Evolutionary conservation across 2,888 invertebrate genomes (phyloP).

Genomic region (Barypeithes pellucidus): DNA sequence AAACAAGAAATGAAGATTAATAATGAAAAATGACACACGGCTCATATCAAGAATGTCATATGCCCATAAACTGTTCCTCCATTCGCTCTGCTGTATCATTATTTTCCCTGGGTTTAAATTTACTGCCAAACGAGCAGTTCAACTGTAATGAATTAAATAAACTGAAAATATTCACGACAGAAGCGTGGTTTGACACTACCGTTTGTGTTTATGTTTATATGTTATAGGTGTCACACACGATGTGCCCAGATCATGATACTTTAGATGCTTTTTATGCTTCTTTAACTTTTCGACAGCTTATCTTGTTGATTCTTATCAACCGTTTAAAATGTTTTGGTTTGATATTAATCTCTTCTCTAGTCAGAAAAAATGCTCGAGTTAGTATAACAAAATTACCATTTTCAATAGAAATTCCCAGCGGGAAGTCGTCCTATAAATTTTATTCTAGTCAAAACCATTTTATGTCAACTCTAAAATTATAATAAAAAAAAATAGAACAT

Average conservation of each 20-base stretch:
- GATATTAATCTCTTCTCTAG: constrained; percentile 47
- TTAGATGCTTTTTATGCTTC: constrained; percentile 44
- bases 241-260: constrained; percentile 33
- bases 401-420: constrained; percentile 44
- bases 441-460: constrained; percentile 49
- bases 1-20: constrained; percentile 23
- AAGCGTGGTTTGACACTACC: constrained; percentile 61
- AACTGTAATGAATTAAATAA: constrained; percentile 58
- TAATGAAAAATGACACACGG: constrained; percentile 17
- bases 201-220: constrained; percentile 60
- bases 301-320: constrained; percentile 45
- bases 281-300: constrained; percentile 53
- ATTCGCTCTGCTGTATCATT: constrained; percentile 6
- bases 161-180: constrained; percentile 60
- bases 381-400: constrained; percentile 49
- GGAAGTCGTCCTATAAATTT: constrained; percentile 42
- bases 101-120: constrained; percentile 4
- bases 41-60: constrained; percentile 34
- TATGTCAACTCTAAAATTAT: constrained; percentile 34
- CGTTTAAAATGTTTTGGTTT: constrained; percentile 42
- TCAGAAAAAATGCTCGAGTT: constrained; percentile 49
- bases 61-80: constrained; percentile 30
- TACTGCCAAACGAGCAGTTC: constrained; percentile 26
- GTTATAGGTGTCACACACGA: constrained; percentile 59
- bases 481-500: neutral